phyloP scores from a whole-genome alignment of 2,888 invertebrate species.

The Lochmaea crataegi region DNA sequence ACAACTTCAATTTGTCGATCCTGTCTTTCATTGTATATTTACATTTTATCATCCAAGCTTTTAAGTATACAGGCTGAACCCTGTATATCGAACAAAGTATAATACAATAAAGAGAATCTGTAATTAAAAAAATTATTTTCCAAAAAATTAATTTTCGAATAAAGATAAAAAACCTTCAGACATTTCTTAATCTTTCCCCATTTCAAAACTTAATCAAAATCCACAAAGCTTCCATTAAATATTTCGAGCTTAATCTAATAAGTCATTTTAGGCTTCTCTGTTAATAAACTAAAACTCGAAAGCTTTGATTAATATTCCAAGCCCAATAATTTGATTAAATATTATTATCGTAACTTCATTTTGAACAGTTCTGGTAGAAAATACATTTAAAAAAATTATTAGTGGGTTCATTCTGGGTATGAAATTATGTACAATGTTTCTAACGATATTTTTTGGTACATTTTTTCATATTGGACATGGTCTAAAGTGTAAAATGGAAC shows the following conservation, averaged over 20 bases:
- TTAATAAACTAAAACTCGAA: constrained; percentile 37
- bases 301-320: constrained; percentile 37
- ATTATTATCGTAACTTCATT: constrained; percentile 19
- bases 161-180: constrained; percentile 18
- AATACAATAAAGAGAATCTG: background rate
- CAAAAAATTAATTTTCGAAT: constrained; percentile 15
- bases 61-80: background rate
- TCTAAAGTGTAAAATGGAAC: too few relatives aligned
- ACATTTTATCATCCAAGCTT: too few relatives aligned
- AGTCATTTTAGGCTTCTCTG: constrained; percentile 33
- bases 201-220: constrained; percentile 34
- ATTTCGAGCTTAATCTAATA: constrained; percentile 41
- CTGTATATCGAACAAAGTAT: background rate
- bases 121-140: background rate
- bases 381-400: background rate
- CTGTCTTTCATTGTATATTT: too few relatives aligned
- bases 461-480: too few relatives aligned
- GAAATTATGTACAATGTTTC: too few relatives aligned
- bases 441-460: too few relatives aligned
- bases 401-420: background rate
- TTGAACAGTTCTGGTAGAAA: background rate
- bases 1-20: too few relatives aligned
- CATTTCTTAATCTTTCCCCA: constrained; percentile 16
- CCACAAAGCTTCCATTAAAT: constrained; percentile 39
- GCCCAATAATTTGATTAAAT: constrained; percentile 31